Conservation (phyloP, 2,797 vertebrate species). For the Gymnothorax reevesii region DNA sequence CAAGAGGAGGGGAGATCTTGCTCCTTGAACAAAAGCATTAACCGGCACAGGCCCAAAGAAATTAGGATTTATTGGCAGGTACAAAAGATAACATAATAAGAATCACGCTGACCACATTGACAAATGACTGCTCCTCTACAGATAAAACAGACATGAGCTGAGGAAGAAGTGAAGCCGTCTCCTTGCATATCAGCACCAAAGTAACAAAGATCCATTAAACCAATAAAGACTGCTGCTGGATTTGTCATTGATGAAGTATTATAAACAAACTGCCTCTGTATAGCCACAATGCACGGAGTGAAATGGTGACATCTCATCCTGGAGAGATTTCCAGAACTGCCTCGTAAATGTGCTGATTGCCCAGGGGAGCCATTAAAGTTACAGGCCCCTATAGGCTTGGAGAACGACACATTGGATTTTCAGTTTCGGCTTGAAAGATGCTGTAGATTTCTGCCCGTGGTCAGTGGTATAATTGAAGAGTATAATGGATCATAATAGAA, state of each 20-base stretch:
- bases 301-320: not conserved
- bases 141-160: not conserved
- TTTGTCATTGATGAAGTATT: not conserved
- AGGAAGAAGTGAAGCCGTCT: not conserved
- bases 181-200: not conserved
- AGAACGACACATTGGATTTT: not conserved
- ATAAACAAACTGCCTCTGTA: not conserved
- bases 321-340: not conserved
- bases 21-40: not conserved
- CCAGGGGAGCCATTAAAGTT: not conserved
- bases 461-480: not conserved
- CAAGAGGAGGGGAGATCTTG: not conserved
- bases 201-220: not conserved
- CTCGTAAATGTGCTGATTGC: not conserved
- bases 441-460: not conserved
- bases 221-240: not conserved
- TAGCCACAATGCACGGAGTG: not conserved
- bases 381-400: not conserved
- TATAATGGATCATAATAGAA: not conserved
- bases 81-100: slow-evolving; percentile 10
- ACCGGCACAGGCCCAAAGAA: not conserved
- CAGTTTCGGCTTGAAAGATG: not conserved
- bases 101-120: not conserved
- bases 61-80: not conserved
- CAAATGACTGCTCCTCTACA: not conserved